A percentile compares a stretch with the other conserved stretches of the same genome.
phyloP scores from a whole-genome alignment of 2,888 invertebrate genomes.

The Parnassius smintheus region DNA sequence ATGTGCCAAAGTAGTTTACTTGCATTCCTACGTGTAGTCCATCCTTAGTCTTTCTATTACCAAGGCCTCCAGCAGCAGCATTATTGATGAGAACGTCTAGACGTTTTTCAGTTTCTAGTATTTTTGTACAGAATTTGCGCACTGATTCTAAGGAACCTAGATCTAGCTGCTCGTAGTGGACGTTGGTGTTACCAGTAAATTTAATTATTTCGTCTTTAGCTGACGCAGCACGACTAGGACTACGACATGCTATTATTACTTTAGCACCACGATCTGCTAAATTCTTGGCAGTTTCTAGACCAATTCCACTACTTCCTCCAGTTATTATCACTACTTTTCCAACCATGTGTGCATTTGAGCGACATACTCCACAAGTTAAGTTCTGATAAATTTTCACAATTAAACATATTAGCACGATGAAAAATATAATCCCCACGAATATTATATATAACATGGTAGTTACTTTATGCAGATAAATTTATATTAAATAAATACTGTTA shows the following conservation, averaged over 20 bases:
- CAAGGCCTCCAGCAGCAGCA: conserved; percentile 76
- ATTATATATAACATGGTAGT: conserved; percentile 3
- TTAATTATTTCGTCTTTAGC: conserved; percentile 66
- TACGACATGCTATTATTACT: conserved; percentile 76
- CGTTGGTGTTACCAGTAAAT: conserved; percentile 58
- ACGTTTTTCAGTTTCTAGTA: conserved; percentile 69
- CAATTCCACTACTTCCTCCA: conserved; percentile 75
- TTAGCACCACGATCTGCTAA: conserved; percentile 74
- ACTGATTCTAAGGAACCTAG: conserved; percentile 71
- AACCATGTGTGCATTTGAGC: conserved; percentile 68
- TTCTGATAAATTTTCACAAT: conserved; percentile 65
- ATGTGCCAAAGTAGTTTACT: conserved; percentile 87
- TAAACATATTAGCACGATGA: conserved; percentile 43
- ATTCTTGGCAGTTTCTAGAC: conserved; percentile 76
- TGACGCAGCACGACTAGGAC: conserved; percentile 54
- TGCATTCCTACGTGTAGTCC: conserved; percentile 86
- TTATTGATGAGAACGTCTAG: conserved; percentile 83
- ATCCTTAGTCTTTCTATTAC: conserved; percentile 81
- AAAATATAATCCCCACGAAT: conserved; percentile 32
- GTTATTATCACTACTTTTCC: conserved; percentile 73
- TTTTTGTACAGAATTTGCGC: conserved; percentile 78
- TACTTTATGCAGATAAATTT: no score
- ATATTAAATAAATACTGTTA: no score
- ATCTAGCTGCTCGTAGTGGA: conserved; percentile 63
- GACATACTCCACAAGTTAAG: conserved; percentile 64